These are phyloP conservation scores for Pedicia rivosa DNA, from an alignment of 2,888 invertebrate genomes.

Conservation along the genomic window DNA sequence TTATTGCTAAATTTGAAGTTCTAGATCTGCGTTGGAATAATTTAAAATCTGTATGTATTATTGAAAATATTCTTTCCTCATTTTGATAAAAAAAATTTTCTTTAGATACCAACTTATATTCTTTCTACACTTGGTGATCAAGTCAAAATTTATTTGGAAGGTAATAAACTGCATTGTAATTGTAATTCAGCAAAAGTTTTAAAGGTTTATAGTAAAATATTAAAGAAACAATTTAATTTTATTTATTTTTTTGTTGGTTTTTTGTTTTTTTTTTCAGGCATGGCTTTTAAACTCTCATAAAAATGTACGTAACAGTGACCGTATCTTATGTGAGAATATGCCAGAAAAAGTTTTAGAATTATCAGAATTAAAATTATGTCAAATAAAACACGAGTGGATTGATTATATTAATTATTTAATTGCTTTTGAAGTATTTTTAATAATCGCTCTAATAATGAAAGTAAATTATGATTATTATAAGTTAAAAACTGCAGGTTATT, in stretches of 20 bases:
- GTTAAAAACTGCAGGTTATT: constrained; percentile 70
- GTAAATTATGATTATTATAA: constrained; percentile 79
- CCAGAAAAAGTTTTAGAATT: constrained; percentile 54
- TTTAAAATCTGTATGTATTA: constrained; percentile 47
- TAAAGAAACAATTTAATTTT: too few relatives aligned
- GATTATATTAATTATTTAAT: constrained; percentile 80
- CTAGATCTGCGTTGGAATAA: constrained; percentile 61
- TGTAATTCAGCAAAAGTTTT: constrained; percentile 65
- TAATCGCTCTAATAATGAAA: constrained; percentile 55
- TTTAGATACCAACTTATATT: constrained; percentile 58
- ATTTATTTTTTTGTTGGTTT: background rate
- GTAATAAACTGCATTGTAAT: constrained; percentile 63
- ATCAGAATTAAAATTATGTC: constrained; percentile 56
- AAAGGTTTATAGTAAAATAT: constrained; percentile 34
- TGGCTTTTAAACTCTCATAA: constrained; percentile 57
- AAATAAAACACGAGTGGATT: constrained; percentile 62
- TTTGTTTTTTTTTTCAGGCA: constrained; percentile 35
- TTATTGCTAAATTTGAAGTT: constrained; percentile 56
- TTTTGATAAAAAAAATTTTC: constrained; percentile 14
- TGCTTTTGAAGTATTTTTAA: constrained; percentile 52
- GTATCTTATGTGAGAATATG: constrained; percentile 52
- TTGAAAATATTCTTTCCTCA: constrained; percentile 4
- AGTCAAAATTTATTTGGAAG: constrained; percentile 48
- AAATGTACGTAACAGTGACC: constrained; percentile 53
- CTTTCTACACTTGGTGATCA: constrained; percentile 57